Evolutionary conservation across 2,113 vertebrate genomes (phyloP).

Genomic region (Xiphorhynchus elegans): DNA sequence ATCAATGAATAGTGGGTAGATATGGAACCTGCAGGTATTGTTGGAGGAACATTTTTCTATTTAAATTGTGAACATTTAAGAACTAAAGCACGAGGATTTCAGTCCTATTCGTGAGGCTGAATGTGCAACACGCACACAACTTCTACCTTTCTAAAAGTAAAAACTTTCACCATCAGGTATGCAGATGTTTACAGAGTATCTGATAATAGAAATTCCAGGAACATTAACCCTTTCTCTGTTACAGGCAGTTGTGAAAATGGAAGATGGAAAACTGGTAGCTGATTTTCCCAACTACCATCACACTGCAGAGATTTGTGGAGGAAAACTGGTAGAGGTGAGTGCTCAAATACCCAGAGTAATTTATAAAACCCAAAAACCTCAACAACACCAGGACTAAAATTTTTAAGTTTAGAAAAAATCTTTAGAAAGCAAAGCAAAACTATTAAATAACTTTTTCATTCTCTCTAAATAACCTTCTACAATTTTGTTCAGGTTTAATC

Average conservation of each 20-base stretch:
- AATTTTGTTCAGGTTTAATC: not conserved
- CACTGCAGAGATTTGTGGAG: conserved; percentile 79
- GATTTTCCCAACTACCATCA: conserved; percentile 84
- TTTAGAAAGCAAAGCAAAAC: not conserved
- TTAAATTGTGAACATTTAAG: not conserved
- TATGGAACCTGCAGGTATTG: not conserved
- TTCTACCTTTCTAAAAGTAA: not conserved
- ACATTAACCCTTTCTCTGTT: not conserved
- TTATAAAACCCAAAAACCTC: not conserved
- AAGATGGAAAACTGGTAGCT: conserved; percentile 76
- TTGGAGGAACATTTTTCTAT: not conserved
- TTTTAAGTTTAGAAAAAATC: not conserved
- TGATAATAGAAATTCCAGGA: not conserved
- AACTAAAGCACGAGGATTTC: not conserved
- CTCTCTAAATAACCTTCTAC: not conserved
- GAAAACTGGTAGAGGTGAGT: conserved; percentile 87
- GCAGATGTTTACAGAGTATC: not conserved
- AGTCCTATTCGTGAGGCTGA: not conserved
- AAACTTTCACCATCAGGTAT: not conserved
- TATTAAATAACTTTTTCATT: not conserved
- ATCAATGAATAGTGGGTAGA: not conserved
- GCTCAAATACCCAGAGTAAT: not conserved
- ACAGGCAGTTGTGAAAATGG: conserved; percentile 80
- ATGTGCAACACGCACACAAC: not conserved
- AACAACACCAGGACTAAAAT: not conserved